Percentiles rank a stretch among this genome's conserved stretches.
Evolutionary conservation across 2,797 vertebrate genomes (phyloP).

Genomic region (Fistularia tabacaria): DNA sequence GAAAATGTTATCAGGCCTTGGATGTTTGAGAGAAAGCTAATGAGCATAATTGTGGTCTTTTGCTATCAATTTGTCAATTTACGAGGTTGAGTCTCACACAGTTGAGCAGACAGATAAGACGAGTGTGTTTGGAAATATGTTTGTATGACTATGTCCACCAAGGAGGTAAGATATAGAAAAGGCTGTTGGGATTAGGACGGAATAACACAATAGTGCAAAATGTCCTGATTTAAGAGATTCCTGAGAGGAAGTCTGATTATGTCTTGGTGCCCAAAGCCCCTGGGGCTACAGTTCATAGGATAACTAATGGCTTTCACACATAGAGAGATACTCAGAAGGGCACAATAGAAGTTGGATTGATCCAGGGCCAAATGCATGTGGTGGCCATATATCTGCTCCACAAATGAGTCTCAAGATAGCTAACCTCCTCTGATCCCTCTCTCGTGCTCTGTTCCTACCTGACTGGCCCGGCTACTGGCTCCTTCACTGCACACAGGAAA

Average conservation of each 20-base stretch:
- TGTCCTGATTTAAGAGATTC: slow-evolving; percentile 5
- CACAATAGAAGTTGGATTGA: slow-evolving; percentile 17
- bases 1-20: too few species aligned
- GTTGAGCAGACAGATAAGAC: too few species aligned
- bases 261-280: neutral
- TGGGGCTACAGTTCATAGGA: slow-evolving; percentile 19
- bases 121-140: too few species aligned
- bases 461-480: slow-evolving; percentile 29
- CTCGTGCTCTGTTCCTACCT: slow-evolving; percentile 6
- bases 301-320: slow-evolving; percentile 11
- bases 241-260: neutral
- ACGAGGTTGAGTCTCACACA: too few species aligned
- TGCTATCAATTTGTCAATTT: too few species aligned
- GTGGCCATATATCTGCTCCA: slow-evolving; percentile 5
- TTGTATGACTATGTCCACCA: too few species aligned
- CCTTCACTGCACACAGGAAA: slow-evolving; percentile 51
- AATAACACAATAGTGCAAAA: neutral
- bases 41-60: too few species aligned
- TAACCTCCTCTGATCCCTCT: slow-evolving; percentile 8
- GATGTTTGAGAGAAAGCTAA: too few species aligned
- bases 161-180: too few species aligned
- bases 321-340: slow-evolving; percentile 7
- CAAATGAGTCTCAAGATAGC: slow-evolving; percentile 55
- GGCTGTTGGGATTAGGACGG: neutral
- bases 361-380: slow-evolving; percentile 15